Evolutionary conservation across 1,140 invertebrate genomes (phyloP).

Genomic region (Drosophila persimilis): DNA sequence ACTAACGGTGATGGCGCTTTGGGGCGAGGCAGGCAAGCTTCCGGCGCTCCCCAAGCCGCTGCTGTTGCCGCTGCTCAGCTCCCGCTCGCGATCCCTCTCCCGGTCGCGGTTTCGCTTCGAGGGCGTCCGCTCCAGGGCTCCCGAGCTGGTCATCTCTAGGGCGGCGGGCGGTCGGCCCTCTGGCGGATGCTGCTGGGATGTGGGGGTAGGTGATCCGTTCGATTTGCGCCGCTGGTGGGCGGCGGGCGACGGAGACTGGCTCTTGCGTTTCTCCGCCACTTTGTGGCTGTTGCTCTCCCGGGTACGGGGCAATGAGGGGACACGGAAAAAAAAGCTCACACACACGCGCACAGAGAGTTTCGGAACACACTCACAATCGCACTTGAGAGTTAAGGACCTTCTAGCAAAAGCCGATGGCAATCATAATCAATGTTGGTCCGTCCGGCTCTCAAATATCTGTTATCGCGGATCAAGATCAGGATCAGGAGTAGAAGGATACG

Average conservation of each 20-base stretch:
- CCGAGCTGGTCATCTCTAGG: conserved; percentile 52
- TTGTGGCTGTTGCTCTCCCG: conserved; percentile 55
- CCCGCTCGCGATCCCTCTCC: conserved; percentile 41
- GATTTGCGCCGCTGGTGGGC: conserved; percentile 67
- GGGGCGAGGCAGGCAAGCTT: conserved; percentile 70
- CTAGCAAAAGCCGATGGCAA: too few species aligned
- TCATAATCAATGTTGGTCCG: too few species aligned
- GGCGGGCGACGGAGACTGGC: conserved; percentile 63
- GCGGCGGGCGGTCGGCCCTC: not conserved
- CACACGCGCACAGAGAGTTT: too few species aligned
- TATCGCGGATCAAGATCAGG: too few species aligned
- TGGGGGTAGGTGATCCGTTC: conserved; percentile 25
- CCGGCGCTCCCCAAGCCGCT: conserved; percentile 64
- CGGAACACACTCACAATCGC: too few species aligned
- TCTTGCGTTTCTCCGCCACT: conserved; percentile 83
- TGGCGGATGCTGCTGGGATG: conserved; percentile 4
- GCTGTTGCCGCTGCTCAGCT: conserved; percentile 49
- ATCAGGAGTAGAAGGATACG: too few species aligned
- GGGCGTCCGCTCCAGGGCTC: conserved; percentile 54
- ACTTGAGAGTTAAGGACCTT: too few species aligned
- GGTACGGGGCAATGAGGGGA: not conserved
- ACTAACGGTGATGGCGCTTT: conserved; percentile 58
- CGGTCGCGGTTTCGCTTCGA: conserved; percentile 42
- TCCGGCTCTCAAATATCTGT: too few species aligned
- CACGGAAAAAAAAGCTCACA: conserved; percentile 24